Evolutionary conservation across 2,797 vertebrate species (phyloP).

Genomic region (Halcyon smyrnensis): DNA sequence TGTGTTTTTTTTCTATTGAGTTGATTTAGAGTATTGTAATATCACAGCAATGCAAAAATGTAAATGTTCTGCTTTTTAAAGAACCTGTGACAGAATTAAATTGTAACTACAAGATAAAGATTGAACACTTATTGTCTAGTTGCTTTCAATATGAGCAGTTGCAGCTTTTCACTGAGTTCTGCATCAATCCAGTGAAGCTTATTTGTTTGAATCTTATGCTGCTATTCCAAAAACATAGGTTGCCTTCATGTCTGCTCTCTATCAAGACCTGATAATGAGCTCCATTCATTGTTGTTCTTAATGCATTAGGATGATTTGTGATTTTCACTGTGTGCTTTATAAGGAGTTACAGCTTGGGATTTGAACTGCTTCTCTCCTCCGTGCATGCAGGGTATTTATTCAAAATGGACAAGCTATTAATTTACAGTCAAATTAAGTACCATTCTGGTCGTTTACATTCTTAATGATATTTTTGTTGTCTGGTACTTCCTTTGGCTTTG

Average conservation of each 20-base stretch:
- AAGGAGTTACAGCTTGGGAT: background rate
- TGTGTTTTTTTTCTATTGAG: background rate
- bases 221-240: background rate
- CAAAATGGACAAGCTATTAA: constrained; percentile 25
- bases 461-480: constrained; percentile 17
- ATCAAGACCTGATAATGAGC: background rate
- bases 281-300: background rate
- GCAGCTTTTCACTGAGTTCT: background rate
- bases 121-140: background rate
- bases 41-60: background rate
- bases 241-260: background rate
- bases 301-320: background rate
- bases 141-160: background rate
- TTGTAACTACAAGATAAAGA: background rate
- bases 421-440: constrained; percentile 35
- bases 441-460: background rate
- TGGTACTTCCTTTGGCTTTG: background rate
- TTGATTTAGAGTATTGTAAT: constrained; percentile 5
- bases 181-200: background rate
- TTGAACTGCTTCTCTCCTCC: background rate
- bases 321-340: background rate
- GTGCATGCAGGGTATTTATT: background rate
- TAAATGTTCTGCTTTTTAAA: background rate
- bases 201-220: background rate
- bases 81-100: background rate